These are phyloP conservation scores for Drosophila monieri DNA, from an alignment of 2,888 invertebrate species.

Conservation along the genomic window DNA sequence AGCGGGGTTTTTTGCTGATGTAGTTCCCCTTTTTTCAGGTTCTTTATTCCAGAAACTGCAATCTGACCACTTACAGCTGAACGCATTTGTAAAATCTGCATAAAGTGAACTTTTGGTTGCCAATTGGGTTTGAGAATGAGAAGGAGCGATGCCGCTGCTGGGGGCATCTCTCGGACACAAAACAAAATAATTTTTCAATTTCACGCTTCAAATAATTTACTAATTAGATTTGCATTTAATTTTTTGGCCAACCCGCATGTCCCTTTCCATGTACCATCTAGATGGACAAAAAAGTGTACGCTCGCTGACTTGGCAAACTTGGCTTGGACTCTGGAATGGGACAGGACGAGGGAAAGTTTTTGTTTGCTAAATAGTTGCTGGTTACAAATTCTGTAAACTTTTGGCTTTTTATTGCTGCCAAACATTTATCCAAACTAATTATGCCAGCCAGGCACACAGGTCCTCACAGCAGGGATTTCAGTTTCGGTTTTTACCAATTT, in stretches of 20 bases:
- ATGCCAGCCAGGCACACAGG: constrained; percentile 34
- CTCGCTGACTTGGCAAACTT: constrained; percentile 66
- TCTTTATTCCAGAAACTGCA: constrained; percentile 15
- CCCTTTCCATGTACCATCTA: constrained; percentile 3
- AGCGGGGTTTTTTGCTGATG: constrained; percentile 23
- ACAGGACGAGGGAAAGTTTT: constrained; percentile 18
- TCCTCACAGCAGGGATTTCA: constrained; percentile 20
- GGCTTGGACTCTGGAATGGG: neutral
- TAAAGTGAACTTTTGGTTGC: constrained; percentile 35
- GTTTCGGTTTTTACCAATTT: constrained; percentile 69
- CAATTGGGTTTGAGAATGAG: constrained; percentile 9
- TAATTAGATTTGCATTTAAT: constrained; percentile 82
- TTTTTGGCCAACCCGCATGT: constrained; percentile 65
- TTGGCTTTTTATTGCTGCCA: constrained; percentile 34
- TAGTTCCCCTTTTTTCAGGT: constrained; percentile 8
- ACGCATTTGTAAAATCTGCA: constrained; percentile 68
- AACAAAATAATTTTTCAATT: constrained; percentile 79
- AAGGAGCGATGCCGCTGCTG: constrained; percentile 5
- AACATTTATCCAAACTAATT: constrained; percentile 57
- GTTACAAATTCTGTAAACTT: constrained; percentile 51
- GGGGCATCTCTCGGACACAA: constrained; percentile 12
- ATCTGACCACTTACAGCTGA: constrained; percentile 64
- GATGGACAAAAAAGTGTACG: constrained; percentile 33
- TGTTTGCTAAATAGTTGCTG: constrained; percentile 42
- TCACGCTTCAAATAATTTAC: constrained; percentile 82